Base-by-base conservation (phyloP, 2,113 vertebrate species). In the Ammospiza caudacuta region DNA sequence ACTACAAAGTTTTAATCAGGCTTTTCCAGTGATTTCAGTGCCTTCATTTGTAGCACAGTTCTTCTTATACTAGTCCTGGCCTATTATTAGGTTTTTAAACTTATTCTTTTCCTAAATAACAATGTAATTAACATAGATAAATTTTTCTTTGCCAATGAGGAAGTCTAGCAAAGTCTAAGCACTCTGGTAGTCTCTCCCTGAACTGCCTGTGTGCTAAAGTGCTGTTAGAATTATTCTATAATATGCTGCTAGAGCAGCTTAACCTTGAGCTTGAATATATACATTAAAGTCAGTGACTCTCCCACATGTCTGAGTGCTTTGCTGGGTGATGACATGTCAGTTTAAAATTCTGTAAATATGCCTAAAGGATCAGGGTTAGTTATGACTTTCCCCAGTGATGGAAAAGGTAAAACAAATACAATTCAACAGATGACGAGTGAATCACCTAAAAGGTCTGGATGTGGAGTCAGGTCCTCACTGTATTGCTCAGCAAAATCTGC, bases 381-480 rank as follows among this genome's bases (percentile, higher is more conserved):
- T 95, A 80, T 28, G 67, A 74, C 75, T 93, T 96, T 83, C 43
- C 52, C 19, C 24, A 15, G 58, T 35, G 84, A 92, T 91, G 89
- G 85, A 96, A 90, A 91, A 88, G 64, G 61, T 75, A 70, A 83
- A 85, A 58, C 39, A 72, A 94, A 61, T 72, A 66, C 31, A 57
- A 61, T 89, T 92, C 91, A 85, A 51, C 89, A 83, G 73, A 69
- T 59, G 18, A 5, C 0, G 4, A 83, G 47, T 20, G 27, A 80
- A 43, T 91, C 73, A 28, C 16, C 12, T 51, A 1, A n/a, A 66
- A 91, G 63, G 81, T 83, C 74, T 43, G 2, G 9, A 43, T 20
- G 5, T 41, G 43, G 59, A 52, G n/a, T 86, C 44, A 24, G 39
- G 68, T 79, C 85, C 47, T 66, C 15, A 0, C 28, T 70, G 29